Evolutionary conservation across 2,797 vertebrate genomes (phyloP), one percentile per base, ranked within the genome.

Genomic region (Neosalanx taihuensis): DNA sequence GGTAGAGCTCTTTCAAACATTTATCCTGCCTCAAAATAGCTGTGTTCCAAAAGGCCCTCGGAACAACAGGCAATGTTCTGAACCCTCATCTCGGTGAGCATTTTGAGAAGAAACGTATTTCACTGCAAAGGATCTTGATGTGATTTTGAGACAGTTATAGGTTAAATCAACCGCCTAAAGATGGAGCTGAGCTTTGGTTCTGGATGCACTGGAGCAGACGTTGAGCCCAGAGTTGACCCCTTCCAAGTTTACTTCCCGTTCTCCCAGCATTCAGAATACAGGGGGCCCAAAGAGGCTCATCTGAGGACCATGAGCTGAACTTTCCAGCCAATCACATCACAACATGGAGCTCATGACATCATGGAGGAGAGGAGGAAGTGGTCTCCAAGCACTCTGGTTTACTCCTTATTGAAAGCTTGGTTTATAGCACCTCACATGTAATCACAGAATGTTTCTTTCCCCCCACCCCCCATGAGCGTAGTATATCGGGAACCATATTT

Each of bases 21-120:
- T 83, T 72, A 72, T 77, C 76, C 86, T 83, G 85, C 85, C 86
- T 86, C 33, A 76, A 85, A 85, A 85, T 83, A 79, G 85, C 83
- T 77, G 76, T 83, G 77, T 86, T 77, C 71, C 76, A 85, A 79
- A 70, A 80, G 61, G 75, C 67, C 75, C 78, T 76, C 73, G 67
- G 71, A 12, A 3, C 41, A 46, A 46, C 41, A 46, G 41, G 37
- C 37, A 41, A 41, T 10, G 3, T 41, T 41, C 12, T 3, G 10
- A 41, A 41, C 41, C 41, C 41, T 12, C 41, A 46, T 46, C 41
- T 46, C 41, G 12, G 10, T 37, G 17, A 37, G 17, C 12, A 6
- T 31, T 31, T 12, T 62, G 26, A 61, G 23, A 6, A 31, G 60
- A 30, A 30, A 30, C 15, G 6, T 33, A n/a, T 37, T 23, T 33